Percentiles rank a stretch among this genome's conserved stretches.
phyloP scores from a whole-genome alignment of 2,888 invertebrate genomes.

The Scelioninae gen. 2 region DNA sequence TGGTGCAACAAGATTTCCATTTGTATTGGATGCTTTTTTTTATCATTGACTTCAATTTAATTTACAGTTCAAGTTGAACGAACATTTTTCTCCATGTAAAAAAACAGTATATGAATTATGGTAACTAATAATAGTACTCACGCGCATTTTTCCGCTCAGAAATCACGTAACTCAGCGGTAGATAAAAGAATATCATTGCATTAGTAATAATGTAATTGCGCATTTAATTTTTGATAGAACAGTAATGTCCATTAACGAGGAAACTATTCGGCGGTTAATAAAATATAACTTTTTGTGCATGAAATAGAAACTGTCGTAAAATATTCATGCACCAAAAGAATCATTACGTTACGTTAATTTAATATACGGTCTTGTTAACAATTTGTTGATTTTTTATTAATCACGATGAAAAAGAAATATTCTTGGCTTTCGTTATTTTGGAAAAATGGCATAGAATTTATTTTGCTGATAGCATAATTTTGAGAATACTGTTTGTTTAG shows the following conservation, averaged over 20 bases:
- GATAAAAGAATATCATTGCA: not conserved
- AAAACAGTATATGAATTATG: not conserved
- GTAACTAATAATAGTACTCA: constrained; percentile 4
- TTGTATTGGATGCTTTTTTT: too few relatives aligned
- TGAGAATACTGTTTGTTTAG: too few relatives aligned
- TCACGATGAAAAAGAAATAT: not conserved
- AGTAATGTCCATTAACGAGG: constrained; percentile 2
- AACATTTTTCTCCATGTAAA: too few relatives aligned
- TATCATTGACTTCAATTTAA: too few relatives aligned
- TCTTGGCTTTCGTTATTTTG: too few relatives aligned
- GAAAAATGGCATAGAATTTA: too few relatives aligned
- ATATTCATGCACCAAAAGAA: not conserved
- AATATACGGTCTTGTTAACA: not conserved
- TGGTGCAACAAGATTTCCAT: too few relatives aligned
- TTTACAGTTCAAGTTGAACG: not conserved
- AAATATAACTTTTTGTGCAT: constrained; percentile 12
- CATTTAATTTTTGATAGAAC: constrained; percentile 9
- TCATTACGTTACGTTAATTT: not conserved
- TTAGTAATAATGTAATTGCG: not conserved
- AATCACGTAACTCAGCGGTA: not conserved
- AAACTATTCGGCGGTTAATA: constrained; percentile 9
- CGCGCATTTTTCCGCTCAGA: not conserved
- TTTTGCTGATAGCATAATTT: too few relatives aligned
- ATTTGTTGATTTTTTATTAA: not conserved
- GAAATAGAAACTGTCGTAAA: not conserved